Percentiles rank a stretch among this genome's conserved stretches.
These are phyloP conservation scores for Choristoneura rosaceana DNA, from an alignment of 2,888 invertebrate genomes.

Conservation along the genomic window DNA sequence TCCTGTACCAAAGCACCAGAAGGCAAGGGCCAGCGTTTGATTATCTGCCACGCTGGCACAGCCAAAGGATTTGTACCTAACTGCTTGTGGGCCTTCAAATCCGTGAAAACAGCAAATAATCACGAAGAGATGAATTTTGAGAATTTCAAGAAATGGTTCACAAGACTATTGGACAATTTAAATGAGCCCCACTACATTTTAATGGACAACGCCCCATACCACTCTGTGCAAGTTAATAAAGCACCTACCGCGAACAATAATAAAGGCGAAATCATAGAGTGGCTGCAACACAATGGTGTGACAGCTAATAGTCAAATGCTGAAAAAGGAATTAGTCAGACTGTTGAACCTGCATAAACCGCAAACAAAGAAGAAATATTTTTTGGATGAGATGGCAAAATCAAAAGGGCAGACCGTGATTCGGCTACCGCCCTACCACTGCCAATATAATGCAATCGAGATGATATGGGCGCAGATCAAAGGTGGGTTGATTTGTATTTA, in stretches of 20 bases:
- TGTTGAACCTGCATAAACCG: conserved; percentile 40
- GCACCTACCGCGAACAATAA: conserved; percentile 33
- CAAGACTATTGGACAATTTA: conserved; percentile 25
- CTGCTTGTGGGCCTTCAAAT: conserved; percentile 29
- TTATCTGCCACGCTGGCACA: conserved; percentile 46
- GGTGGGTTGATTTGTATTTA: too few species aligned
- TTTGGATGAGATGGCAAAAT: conserved; percentile 43
- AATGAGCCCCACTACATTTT: conserved; percentile 37
- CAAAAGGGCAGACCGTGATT: conserved; percentile 42
- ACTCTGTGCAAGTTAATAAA: conserved; percentile 44
- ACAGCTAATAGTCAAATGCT: conserved; percentile 41
- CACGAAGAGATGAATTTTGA: conserved; percentile 16
- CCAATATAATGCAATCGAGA: conserved; percentile 45
- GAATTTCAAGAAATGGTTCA: too few species aligned
- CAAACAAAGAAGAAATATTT: conserved; percentile 34
- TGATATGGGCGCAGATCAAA: conserved; percentile 44
- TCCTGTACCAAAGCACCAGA: conserved; percentile 42
- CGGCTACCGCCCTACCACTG: conserved; percentile 45
- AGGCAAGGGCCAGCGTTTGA: conserved; percentile 43
- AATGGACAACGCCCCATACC: conserved; percentile 46
- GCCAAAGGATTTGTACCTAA: conserved; percentile 42
- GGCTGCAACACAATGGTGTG: conserved; percentile 43
- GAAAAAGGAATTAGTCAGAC: conserved; percentile 42
- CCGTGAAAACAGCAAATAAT: background rate
- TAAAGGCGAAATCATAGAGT: conserved; percentile 33